Evolutionary conservation across 1,140 invertebrate genomes (phyloP).

Genomic region (Papilio polytes): DNA sequence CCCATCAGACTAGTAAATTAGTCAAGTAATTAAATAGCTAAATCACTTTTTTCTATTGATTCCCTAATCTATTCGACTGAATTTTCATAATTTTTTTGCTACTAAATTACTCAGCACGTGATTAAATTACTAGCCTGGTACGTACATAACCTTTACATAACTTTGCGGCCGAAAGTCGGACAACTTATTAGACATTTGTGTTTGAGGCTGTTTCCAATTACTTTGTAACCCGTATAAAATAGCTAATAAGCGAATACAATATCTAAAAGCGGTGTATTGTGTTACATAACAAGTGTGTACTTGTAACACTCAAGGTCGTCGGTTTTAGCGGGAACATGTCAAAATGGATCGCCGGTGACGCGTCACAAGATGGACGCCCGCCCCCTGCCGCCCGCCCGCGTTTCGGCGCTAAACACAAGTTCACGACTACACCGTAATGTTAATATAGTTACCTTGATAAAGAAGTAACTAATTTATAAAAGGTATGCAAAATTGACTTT

Average conservation of each 20-base stretch:
- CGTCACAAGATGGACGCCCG: conserved; percentile 40
- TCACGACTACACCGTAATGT: conserved; percentile 45
- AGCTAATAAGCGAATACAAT: not conserved
- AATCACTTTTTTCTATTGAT: no score
- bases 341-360: conserved; percentile 42
- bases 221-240: not conserved
- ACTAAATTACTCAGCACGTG: no score
- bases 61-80: no score
- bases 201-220: not conserved
- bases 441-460: conserved; percentile 3
- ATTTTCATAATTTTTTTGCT: no score
- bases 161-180: no score
- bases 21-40: no score
- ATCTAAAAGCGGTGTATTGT: conserved; percentile 14
- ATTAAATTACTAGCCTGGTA: no score
- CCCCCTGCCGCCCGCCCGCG: not conserved
- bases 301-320: conserved; percentile 46
- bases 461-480: not conserved
- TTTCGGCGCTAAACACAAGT: conserved; percentile 47
- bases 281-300: not conserved
- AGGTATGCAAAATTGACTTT: not conserved
- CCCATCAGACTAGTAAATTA: no score
- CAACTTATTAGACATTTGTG: no score
- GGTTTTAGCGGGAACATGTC: conserved; percentile 53
- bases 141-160: no score